Percentiles rank a stretch among this genome's conserved stretches.
Conservation (phyloP, 2,888 invertebrate species). For the Diadegma fenestrale region DNA sequence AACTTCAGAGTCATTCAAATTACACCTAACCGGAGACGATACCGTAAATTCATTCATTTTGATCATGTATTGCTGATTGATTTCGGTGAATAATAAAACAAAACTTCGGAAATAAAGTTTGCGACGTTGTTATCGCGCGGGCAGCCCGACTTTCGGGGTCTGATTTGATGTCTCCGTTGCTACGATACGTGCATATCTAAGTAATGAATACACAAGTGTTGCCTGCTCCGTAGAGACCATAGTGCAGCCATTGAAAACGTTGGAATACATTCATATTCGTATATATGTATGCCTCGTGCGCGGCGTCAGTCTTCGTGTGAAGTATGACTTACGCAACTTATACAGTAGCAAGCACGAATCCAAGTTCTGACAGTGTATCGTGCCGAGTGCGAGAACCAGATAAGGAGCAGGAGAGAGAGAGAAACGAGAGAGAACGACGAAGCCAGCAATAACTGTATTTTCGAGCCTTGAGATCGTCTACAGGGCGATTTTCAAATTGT, state of each 20-base stretch:
- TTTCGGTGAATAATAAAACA: background rate
- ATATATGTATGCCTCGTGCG: background rate
- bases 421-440: constrained; percentile 2
- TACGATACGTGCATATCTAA: background rate
- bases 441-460: constrained; percentile 16
- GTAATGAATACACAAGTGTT: constrained; percentile 2
- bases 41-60: background rate
- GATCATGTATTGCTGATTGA: background rate
- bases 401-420: constrained; percentile 16
- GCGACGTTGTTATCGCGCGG: background rate
- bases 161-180: background rate
- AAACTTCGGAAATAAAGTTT: background rate
- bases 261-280: background rate
- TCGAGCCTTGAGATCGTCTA: constrained; percentile 38
- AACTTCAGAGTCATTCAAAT: too few species aligned
- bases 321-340: constrained; percentile 16
- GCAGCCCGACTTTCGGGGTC: background rate
- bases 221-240: background rate
- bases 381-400: constrained; percentile 26
- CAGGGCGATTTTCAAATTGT: constrained; percentile 66
- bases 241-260: background rate
- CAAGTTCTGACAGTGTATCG: constrained; percentile 17
- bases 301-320: background rate
- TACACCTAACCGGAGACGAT: background rate
- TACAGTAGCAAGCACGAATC: constrained; percentile 22